phyloP scores from a whole-genome alignment of 2,888 invertebrate species.

The Coelinius sp. region DNA sequence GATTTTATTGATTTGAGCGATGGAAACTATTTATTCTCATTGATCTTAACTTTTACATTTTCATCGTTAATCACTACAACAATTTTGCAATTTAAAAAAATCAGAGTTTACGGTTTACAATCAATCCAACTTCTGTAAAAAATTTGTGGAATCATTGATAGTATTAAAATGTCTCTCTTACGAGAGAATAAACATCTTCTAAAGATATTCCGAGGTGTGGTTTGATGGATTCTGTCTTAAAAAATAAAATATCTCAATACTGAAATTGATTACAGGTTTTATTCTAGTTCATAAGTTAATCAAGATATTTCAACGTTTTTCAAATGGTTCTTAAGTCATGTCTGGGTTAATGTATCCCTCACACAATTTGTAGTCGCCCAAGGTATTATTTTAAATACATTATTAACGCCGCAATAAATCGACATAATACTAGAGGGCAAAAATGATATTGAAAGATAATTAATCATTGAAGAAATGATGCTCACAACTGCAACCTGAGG shows the following conservation, averaged over 20 bases:
- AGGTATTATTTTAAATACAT: conserved; percentile 5
- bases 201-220: background rate
- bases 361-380: background rate
- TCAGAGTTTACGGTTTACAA: background rate
- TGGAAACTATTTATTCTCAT: conserved; percentile 1
- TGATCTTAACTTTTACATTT: background rate
- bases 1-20: conserved; percentile 17
- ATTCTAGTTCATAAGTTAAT: background rate
- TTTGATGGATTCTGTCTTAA: background rate
- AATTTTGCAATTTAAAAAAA: conserved; percentile 15
- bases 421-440: conserved; percentile 21
- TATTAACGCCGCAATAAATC: conserved; percentile 20
- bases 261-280: background rate
- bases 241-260: background rate
- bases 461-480: background rate
- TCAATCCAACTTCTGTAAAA: conserved; percentile 9
- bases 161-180: background rate
- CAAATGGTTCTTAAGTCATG: background rate
- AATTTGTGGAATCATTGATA: background rate
- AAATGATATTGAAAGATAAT: background rate
- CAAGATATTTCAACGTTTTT: background rate
- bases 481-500: conserved; percentile 44
- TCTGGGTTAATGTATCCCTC: background rate
- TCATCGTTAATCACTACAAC: background rate
- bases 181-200: background rate